These are phyloP conservation scores for Pteropus alecto DNA, from an alignment of 2,113 vertebrate species.

Conservation along the genomic window DNA sequence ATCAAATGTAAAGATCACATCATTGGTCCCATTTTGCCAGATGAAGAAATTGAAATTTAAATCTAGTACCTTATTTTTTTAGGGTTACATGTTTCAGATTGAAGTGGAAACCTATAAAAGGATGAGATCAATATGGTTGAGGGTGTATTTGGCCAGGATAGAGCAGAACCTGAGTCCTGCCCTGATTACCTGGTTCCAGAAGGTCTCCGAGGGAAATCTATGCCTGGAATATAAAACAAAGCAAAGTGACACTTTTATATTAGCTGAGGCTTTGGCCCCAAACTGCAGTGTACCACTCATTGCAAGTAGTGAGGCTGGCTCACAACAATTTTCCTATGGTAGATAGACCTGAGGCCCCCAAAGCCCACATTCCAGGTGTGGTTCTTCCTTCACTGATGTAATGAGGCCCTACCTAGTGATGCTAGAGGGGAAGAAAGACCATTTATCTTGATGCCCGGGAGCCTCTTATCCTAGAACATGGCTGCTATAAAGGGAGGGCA, in stretches of 20 bases:
- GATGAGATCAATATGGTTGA: background rate
- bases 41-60: background rate
- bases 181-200: background rate
- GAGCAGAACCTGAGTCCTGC: background rate
- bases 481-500: background rate
- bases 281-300: background rate
- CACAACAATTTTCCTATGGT: background rate
- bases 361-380: background rate
- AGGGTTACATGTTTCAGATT: background rate
- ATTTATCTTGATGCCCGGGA: background rate
- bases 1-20: slow-evolving; percentile 4
- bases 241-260: background rate
- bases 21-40: background rate
- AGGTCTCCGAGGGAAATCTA: background rate
- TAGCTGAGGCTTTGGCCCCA: background rate
- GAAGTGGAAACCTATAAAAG: background rate
- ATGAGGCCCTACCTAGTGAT: background rate
- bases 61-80: background rate
- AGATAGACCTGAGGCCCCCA: background rate
- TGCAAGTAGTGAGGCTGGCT: background rate
- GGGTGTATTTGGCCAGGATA: background rate
- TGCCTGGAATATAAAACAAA: background rate
- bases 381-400: background rate
- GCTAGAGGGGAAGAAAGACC: background rate
- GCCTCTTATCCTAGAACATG: background rate